Evolutionary conservation across 2,797 vertebrate species (phyloP), one percentile per base, ranked within the genome.

Genomic region (Uromys caudimaculatus): DNA sequence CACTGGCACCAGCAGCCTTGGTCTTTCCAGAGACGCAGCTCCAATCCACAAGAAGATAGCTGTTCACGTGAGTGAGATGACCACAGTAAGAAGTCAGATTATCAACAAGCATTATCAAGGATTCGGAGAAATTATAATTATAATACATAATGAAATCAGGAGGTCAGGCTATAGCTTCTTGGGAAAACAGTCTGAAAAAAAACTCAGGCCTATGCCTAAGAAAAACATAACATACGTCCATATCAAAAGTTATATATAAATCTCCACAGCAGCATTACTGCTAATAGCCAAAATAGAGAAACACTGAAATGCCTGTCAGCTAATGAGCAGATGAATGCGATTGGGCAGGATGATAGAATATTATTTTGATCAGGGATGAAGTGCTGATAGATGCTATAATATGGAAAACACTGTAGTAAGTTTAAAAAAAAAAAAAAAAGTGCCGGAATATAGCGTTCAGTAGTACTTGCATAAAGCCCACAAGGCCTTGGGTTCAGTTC

Each of bases 351-450:
- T 1, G 38, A 4, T 82, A n/a, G 19, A 27, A 11, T 83, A 83
- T 71, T 64, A 89, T 78, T 78, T 71, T 89, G 24, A 82, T 90
- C 92, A 62, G n/a, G n/a, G 82, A 93, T 11, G 13, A 88, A 60
- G 67, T 32, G 8, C 47, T 85, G 44, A 94, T 52, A 17, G 2
- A 81, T 10, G 38, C 32, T 62, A 60, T 14, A 52, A 73, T 76
- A 76, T 32, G 38, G 81, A 67, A 81, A 91, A 78, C 19, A 79
- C 19, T n/a, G 12, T 13, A 23, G 50, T n/a, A 19, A 38, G n/a
- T 54, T 54, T 54, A 11, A 10, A 52, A 54, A 54, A 69, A 29
- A 62, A 32, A 29, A 64, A 67, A 67, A 32, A 23, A 23, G 13
- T 35, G 32, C 64, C 5, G 41, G 38, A 41, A 44, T 62, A 60